Evolutionary conservation across 2,113 vertebrate genomes (phyloP).

Genomic region (Pan paniscus): DNA sequence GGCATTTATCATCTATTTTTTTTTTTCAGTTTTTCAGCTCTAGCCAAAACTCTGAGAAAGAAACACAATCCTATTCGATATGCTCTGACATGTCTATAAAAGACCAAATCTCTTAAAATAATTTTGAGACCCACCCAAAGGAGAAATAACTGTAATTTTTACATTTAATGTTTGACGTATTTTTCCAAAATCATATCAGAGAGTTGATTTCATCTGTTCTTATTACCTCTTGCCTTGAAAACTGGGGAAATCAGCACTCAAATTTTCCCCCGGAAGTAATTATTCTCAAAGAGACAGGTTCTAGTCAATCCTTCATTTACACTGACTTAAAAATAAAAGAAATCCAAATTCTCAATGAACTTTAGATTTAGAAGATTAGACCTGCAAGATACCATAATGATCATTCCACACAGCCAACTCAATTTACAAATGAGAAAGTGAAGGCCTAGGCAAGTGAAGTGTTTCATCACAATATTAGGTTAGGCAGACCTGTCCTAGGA

Average conservation of each 20-base stretch:
- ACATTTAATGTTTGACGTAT: background rate
- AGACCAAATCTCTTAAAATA: background rate
- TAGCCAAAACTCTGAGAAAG: slow-evolving; percentile 41
- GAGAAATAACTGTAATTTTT: slow-evolving; percentile 31
- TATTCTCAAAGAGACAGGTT: slow-evolving; percentile 5
- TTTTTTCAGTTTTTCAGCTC: background rate
- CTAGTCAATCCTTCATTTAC: background rate
- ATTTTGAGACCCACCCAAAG: slow-evolving; percentile 30
- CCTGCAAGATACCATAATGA: background rate
- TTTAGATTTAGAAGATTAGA: background rate
- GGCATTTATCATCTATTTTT: background rate
- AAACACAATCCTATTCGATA: background rate
- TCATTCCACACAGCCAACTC: background rate
- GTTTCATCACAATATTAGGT: background rate
- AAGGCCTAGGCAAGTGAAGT: background rate
- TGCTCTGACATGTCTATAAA: background rate
- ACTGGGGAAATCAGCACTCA: background rate
- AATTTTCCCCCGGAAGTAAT: background rate
- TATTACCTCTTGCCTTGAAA: slow-evolving; percentile 11
- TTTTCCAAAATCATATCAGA: background rate
- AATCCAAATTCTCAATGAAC: slow-evolving; percentile 4
- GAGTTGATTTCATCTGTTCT: background rate
- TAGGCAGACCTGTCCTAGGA: background rate
- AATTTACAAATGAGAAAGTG: background rate
- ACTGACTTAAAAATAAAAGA: slow-evolving; percentile 19